phyloP scores from a whole-genome alignment of 2,797 vertebrate species.

The Falco peregrinus region DNA sequence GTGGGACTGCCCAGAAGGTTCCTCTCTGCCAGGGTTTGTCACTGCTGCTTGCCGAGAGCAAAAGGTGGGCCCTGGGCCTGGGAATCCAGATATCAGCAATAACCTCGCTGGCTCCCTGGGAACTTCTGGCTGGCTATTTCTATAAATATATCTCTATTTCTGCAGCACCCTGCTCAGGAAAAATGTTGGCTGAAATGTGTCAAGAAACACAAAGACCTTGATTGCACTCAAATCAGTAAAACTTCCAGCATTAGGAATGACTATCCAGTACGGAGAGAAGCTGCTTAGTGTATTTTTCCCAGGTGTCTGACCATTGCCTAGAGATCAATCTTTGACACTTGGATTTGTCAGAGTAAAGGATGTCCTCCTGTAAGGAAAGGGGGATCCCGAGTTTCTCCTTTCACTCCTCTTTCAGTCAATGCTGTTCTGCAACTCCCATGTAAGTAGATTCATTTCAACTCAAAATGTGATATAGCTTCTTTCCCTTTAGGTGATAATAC shows the following conservation, averaged over 20 bases:
- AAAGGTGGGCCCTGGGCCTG: not conserved
- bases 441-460: not conserved
- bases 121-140: not conserved
- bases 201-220: not conserved
- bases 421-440: not conserved
- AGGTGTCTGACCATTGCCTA: not conserved
- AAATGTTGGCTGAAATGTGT: not conserved
- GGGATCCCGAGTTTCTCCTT: not conserved
- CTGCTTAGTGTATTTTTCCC: not conserved
- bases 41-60: not conserved
- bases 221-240: not conserved
- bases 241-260: not conserved
- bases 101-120: not conserved
- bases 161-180: not conserved
- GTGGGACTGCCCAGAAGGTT: not conserved
- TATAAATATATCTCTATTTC: not conserved
- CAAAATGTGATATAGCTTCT: not conserved
- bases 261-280: not conserved
- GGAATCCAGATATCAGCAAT: not conserved
- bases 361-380: not conserved
- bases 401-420: not conserved
- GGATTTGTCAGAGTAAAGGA: not conserved
- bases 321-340: not conserved
- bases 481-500: not conserved
- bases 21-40: not conserved